A percentile compares a stretch with the other conserved stretches of the same genome.
Evolutionary conservation across 2,113 vertebrate genomes (phyloP).

Genomic region (Larimichthys crocea): DNA sequence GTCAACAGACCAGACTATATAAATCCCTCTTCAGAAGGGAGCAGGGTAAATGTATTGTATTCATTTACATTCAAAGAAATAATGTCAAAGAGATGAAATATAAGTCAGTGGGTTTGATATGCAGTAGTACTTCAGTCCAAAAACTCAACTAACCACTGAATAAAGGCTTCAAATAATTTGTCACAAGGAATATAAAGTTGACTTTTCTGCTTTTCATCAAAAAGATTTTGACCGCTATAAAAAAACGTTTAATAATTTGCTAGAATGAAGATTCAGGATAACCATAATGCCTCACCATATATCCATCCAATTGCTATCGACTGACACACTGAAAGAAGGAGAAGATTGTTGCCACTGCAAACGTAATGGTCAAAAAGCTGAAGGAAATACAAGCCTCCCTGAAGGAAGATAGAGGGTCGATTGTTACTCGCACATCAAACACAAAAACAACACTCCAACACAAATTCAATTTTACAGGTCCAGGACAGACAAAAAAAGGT

Average conservation of each 20-base stretch:
- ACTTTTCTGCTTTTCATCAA: neutral
- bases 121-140: neutral
- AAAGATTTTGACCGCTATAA: neutral
- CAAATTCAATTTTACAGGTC: constrained; percentile 3
- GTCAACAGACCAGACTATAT: neutral
- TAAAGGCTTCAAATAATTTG: neutral
- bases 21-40: constrained; percentile 21
- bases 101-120: neutral
- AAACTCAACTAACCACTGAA: neutral
- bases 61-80: constrained; percentile 18
- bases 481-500: neutral
- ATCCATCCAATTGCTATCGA: constrained; percentile 81
- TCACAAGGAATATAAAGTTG: neutral
- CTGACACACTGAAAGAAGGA: constrained; percentile 81
- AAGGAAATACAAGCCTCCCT: constrained; percentile 83
- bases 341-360: constrained; percentile 82
- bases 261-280: neutral
- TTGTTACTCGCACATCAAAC: constrained; percentile 11
- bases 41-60: neutral
- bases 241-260: neutral
- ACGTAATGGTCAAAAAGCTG: constrained; percentile 84
- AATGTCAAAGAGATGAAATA: too few species aligned
- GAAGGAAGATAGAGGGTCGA: constrained; percentile 18
- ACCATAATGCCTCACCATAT: constrained; percentile 75
- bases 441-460: constrained; percentile 16